Evolutionary conservation across 2,888 invertebrate species (phyloP).

Genomic region (Trichopoda pennipes): DNA sequence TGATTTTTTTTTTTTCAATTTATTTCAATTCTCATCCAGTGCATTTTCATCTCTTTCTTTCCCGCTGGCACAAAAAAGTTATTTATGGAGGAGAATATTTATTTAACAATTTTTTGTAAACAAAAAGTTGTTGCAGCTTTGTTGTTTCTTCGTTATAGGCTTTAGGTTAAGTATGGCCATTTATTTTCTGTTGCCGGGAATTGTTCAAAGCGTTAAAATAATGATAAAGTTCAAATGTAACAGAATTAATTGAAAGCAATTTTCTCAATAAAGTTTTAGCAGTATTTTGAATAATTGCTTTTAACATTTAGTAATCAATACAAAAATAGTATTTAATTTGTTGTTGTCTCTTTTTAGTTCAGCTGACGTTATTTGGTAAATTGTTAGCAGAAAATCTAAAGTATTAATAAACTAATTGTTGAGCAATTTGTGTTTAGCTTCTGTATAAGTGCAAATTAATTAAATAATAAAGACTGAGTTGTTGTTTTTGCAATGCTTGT

Average conservation of each 20-base stretch:
- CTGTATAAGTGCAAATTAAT: too few relatives aligned
- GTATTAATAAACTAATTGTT: too few relatives aligned
- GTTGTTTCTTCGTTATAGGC: slow-evolving; percentile 59
- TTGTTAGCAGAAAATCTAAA: too few relatives aligned
- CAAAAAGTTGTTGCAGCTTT: slow-evolving; percentile 30
- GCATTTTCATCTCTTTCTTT: not conserved
- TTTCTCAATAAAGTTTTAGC: slow-evolving; percentile 40
- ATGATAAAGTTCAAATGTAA: slow-evolving; percentile 48
- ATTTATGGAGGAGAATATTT: slow-evolving; percentile 33
- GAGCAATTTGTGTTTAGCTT: too few relatives aligned
- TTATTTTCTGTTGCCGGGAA: slow-evolving; percentile 40
- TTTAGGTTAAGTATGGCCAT: slow-evolving; percentile 56
- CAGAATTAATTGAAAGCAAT: slow-evolving; percentile 49
- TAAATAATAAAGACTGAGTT: too few relatives aligned
- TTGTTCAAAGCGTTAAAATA: slow-evolving; percentile 50
- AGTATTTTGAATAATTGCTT: slow-evolving; percentile 31
- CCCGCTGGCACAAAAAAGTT: not conserved
- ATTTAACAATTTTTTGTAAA: slow-evolving; percentile 25
- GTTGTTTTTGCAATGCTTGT: too few relatives aligned
- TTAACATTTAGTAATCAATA: slow-evolving; percentile 35
- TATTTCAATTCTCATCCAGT: slow-evolving; percentile 9
- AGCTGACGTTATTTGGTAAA: too few relatives aligned
- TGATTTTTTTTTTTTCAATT: slow-evolving; percentile 49
- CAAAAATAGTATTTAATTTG: slow-evolving; percentile 11
- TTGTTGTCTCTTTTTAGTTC: too few relatives aligned